These are phyloP conservation scores for Ennomos quercinarius DNA, from an alignment of 2,888 invertebrate genomes.

Conservation along the genomic window DNA sequence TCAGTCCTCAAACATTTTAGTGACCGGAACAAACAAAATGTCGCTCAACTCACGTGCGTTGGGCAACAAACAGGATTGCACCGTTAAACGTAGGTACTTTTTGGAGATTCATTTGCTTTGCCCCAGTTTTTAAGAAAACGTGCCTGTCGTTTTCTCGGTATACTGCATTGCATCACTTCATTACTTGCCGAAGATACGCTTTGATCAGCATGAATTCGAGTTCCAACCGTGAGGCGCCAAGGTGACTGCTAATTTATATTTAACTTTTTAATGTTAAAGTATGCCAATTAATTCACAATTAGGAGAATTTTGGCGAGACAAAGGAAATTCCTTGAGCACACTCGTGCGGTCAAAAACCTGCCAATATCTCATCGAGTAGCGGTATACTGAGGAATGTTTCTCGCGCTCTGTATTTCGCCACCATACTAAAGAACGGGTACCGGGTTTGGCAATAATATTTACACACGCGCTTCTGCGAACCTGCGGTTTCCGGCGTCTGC, in stretches of 20 bases:
- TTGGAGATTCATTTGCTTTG: slow-evolving; percentile 59
- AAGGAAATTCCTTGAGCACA: slow-evolving; percentile 53
- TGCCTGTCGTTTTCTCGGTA: slow-evolving; percentile 41
- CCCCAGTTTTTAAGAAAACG: slow-evolving; percentile 54
- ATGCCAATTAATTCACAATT: slow-evolving; percentile 29
- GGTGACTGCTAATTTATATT: slow-evolving; percentile 25
- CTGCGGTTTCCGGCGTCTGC: slow-evolving; percentile 66
- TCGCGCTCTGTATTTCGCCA: slow-evolving; percentile 52
- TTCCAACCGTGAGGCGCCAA: slow-evolving; percentile 29
- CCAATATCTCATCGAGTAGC: slow-evolving; percentile 61
- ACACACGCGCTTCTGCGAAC: slow-evolving; percentile 67
- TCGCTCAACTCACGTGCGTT: slow-evolving; percentile 39
- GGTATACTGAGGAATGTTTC: slow-evolving; percentile 58
- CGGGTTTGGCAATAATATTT: slow-evolving; percentile 66
- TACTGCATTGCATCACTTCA: slow-evolving; percentile 38
- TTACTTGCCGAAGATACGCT: slow-evolving; percentile 27
- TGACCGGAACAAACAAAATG: slow-evolving; percentile 52
- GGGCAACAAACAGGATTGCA: slow-evolving; percentile 51
- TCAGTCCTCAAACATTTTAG: slow-evolving; percentile 41
- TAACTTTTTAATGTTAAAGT: slow-evolving; percentile 19
- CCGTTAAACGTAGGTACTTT: slow-evolving; percentile 57
- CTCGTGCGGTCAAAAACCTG: slow-evolving; percentile 56
- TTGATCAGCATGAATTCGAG: slow-evolving; percentile 30
- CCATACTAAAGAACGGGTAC: slow-evolving; percentile 50
- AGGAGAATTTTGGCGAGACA: slow-evolving; percentile 51